Evolutionary conservation across 2,888 invertebrate species (phyloP).

Genomic region (Rhabditoides inermis): DNA sequence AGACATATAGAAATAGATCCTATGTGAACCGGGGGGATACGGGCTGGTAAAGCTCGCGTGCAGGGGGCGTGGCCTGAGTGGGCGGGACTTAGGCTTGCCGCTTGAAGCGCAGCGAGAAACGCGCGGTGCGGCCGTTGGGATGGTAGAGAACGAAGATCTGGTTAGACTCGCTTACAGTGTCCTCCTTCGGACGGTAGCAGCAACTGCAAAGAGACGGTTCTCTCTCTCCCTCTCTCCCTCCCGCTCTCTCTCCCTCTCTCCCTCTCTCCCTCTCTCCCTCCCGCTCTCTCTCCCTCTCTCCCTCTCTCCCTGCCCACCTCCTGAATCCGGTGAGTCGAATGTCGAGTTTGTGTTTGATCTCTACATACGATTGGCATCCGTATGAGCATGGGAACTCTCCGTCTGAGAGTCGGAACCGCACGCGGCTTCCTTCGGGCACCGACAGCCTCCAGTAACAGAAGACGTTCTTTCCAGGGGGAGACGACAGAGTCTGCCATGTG

Average conservation of each 20-base stretch:
- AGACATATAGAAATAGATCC: no score
- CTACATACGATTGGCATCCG: constrained; percentile 50
- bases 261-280: no score
- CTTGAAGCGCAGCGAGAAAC: constrained; percentile 48
- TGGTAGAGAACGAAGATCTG: constrained; percentile 51
- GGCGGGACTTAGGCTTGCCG: constrained; percentile 36
- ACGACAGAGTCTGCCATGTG: constrained; percentile 48
- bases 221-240: not conserved
- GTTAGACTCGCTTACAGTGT: constrained; percentile 48
- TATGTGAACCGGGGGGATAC: no score
- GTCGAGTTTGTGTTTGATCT: constrained; percentile 51
- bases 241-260: not conserved
- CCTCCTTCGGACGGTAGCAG: constrained; percentile 51
- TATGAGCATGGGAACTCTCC: constrained; percentile 52
- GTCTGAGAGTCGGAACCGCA: constrained; percentile 49
- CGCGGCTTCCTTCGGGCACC: constrained; percentile 43
- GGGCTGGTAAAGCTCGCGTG: no score
- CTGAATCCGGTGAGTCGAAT: constrained; percentile 49
- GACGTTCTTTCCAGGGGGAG: constrained; percentile 43
- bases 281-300: not conserved
- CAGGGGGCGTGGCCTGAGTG: no score
- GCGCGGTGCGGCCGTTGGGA: constrained; percentile 49
- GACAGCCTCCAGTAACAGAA: constrained; percentile 51
- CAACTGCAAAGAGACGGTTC: constrained; percentile 31
- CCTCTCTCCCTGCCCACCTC: constrained; percentile 27